Percentiles rank a stretch among this genome's conserved stretches.
Conservation (phyloP, 2,113 vertebrate species). For the Phalacrocorax aristotelis region DNA sequence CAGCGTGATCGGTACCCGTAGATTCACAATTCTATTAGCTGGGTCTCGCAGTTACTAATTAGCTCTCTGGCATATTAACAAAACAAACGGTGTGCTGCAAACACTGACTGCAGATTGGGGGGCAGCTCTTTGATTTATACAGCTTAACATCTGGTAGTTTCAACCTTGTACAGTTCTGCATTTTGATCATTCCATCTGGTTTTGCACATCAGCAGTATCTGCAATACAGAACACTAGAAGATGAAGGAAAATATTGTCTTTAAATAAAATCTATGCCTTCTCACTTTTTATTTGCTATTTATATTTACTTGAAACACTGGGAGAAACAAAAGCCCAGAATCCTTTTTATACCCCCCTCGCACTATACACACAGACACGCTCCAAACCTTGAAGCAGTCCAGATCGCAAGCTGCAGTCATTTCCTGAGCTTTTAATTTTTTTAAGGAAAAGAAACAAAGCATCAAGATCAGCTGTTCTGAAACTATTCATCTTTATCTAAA, state of each 20-base stretch:
- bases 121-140: background rate
- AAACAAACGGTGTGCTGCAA: background rate
- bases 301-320: conserved; percentile 3
- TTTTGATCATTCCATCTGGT: conserved; percentile 37
- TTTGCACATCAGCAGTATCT: conserved; percentile 46
- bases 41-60: background rate
- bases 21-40: background rate
- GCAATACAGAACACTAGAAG: conserved; percentile 9
- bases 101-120: background rate
- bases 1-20: background rate
- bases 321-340: conserved; percentile 5
- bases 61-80: background rate
- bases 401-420: background rate
- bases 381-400: background rate
- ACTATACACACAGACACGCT: background rate
- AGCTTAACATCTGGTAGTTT: conserved; percentile 35
- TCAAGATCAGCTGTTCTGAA: conserved; percentile 15
- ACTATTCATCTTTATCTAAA: background rate
- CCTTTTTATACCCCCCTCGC: background rate
- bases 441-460: background rate
- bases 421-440: background rate
- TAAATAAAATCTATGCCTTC: conserved; percentile 41
- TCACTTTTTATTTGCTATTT: conserved; percentile 1
- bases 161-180: conserved; percentile 36
- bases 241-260: conserved; percentile 18